Evolutionary conservation across 2,797 vertebrate species (phyloP), one percentile per base, ranked within the genome.

Genomic region (Netta rufina): DNA sequence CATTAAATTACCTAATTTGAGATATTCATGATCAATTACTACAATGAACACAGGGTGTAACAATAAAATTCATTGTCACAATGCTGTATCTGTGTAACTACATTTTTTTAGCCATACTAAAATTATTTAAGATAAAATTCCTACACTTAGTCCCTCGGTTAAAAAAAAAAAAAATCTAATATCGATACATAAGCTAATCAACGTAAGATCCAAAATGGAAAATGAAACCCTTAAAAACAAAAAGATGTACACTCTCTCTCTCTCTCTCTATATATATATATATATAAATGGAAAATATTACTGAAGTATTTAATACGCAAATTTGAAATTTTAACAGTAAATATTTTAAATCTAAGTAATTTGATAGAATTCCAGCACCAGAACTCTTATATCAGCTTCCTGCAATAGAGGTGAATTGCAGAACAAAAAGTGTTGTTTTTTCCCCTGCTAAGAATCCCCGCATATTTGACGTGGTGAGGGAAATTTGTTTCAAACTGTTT

Each of bases 11-110:
- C 11, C 67, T 65, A 33, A 93, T 94, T 87, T 90, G 41, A 64
- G 33, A 56, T 81, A 91, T 87, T 90, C 89, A 57, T 87, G 84
- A 75, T 62, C 84, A 91, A 90, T 93, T 93, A 90, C 70, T 27
- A 53, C 54, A 94, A 89, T 70, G 89, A 96, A 88, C 71, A 84
- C 54, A 89, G 21, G 33, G 36, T 21, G 45, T 45, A 94, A 72
- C 61, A 92, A 80, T 71, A 74, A 87, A 70, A 89, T 60, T 58
- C 19, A 88, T 56, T 74, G 67, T 49, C 90, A 58, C 66, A 84
- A 36, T 71, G 47, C 67, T 80, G 5, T 65, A 83, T 67, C 61
- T 92, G 27, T 49, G 27, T 72, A 92, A 92, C 38, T 30, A 53
- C 33, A 5, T 27, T 36, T 43, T 89, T 83, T 78, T 6, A 86